Percentiles rank a stretch among this genome's conserved stretches.
These are phyloP conservation scores for Etheostoma cragini DNA, from an alignment of 2,113 vertebrate genomes.

Conservation along the genomic window DNA sequence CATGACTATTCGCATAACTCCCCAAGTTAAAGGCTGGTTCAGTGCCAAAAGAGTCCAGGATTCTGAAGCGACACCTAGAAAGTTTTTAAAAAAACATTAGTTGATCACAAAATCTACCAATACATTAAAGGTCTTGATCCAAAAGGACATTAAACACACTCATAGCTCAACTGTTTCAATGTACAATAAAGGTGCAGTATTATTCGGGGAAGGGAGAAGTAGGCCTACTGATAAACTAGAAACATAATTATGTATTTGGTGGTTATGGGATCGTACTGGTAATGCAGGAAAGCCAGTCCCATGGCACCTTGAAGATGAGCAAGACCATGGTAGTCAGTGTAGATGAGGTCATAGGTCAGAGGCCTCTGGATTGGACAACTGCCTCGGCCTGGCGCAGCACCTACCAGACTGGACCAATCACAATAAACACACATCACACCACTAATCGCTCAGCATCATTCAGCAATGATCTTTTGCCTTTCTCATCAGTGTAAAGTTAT, in stretches of 20 bases:
- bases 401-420: slow-evolving; percentile 74
- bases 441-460: background rate
- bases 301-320: slow-evolving; percentile 78
- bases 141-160: background rate
- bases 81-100: background rate
- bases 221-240: background rate
- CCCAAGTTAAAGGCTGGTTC: slow-evolving; percentile 81
- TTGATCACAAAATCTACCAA: background rate
- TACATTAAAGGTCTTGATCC: background rate
- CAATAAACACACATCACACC: slow-evolving; percentile 21
- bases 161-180: background rate
- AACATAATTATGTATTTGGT: background rate
- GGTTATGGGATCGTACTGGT: slow-evolving; percentile 63
- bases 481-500: background rate
- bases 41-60: slow-evolving; percentile 84
- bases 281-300: slow-evolving; percentile 81
- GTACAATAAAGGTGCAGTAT: background rate
- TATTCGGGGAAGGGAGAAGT: background rate
- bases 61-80: slow-evolving; percentile 79
- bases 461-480: background rate
- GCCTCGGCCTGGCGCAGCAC: slow-evolving; percentile 78
- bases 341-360: slow-evolving; percentile 82
- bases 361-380: slow-evolving; percentile 80
- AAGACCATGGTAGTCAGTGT: slow-evolving; percentile 83
- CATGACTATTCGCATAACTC: slow-evolving; percentile 69